These are phyloP conservation scores for Caenorhabditis tropicalis DNA, from an alignment of 1,140 invertebrate species.

Conservation along the genomic window DNA sequence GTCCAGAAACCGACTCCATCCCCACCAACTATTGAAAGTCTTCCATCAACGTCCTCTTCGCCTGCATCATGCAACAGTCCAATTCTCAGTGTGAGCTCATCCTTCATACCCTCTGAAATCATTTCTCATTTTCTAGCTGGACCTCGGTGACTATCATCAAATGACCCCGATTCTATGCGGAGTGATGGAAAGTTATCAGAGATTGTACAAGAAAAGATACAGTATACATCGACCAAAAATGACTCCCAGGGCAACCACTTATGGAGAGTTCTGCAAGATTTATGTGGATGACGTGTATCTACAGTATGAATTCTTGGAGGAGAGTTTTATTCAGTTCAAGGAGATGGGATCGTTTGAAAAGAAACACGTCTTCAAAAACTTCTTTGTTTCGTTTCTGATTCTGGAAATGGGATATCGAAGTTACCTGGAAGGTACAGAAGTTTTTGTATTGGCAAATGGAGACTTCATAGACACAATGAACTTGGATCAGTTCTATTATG, in stretches of 20 bases:
- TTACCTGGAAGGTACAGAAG: background rate
- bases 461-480: constrained; percentile 24
- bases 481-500: constrained; percentile 12
- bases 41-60: background rate
- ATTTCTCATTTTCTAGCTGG: background rate
- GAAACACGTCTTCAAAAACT: constrained; percentile 31
- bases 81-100: background rate
- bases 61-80: constrained; percentile 35
- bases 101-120: background rate
- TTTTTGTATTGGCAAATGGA: constrained; percentile 10
- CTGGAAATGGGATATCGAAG: constrained; percentile 4
- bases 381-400: background rate
- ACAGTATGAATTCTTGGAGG: constrained; percentile 2
- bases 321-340: background rate
- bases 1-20: background rate
- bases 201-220: background rate
- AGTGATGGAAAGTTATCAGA: constrained; percentile 15
- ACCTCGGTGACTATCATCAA: constrained; percentile 5
- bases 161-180: constrained; percentile 4
- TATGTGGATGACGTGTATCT: constrained; percentile 16
- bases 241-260: background rate
- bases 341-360: background rate
- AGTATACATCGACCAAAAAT: background rate
- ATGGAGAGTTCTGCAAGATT: background rate
- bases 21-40: background rate